These are phyloP conservation scores for Asobara japonica DNA, from an alignment of 1,140 invertebrate genomes.

Conservation along the genomic window DNA sequence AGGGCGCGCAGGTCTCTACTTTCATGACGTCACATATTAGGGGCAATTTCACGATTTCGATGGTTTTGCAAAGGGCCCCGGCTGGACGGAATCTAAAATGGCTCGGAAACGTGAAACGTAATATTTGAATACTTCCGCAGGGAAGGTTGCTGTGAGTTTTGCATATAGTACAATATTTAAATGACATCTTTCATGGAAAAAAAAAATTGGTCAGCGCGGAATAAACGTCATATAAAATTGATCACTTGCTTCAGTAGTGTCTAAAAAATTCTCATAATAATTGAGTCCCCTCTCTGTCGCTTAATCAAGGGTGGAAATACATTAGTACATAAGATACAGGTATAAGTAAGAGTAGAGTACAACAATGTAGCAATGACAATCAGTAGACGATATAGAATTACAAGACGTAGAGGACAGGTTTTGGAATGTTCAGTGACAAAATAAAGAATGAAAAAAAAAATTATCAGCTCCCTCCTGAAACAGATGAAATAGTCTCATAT, in stretches of 20 bases:
- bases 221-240: background rate
- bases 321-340: slow-evolving; percentile 30
- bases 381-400: slow-evolving; percentile 35
- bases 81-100: no score
- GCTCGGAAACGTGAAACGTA: no score
- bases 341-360: slow-evolving; percentile 31
- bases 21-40: no score
- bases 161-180: background rate
- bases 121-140: no score
- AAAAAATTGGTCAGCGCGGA: background rate
- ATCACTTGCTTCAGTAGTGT: no score
- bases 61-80: no score
- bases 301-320: slow-evolving; percentile 22
- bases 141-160: no score
- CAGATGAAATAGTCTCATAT: slow-evolving; percentile 56
- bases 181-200: background rate
- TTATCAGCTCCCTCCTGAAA: slow-evolving; percentile 63
- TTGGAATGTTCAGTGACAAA: slow-evolving; percentile 4
- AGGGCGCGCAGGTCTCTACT: no score
- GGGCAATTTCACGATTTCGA: no score
- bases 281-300: slow-evolving; percentile 5
- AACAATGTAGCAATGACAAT: slow-evolving; percentile 42
- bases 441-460: slow-evolving; percentile 33
- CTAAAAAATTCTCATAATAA: background rate
- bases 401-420: slow-evolving; percentile 35